Percentiles rank a stretch among this genome's conserved stretches.
Evolutionary conservation across 2,888 invertebrate genomes (phyloP).

Genomic region (Apamea epomidion): DNA sequence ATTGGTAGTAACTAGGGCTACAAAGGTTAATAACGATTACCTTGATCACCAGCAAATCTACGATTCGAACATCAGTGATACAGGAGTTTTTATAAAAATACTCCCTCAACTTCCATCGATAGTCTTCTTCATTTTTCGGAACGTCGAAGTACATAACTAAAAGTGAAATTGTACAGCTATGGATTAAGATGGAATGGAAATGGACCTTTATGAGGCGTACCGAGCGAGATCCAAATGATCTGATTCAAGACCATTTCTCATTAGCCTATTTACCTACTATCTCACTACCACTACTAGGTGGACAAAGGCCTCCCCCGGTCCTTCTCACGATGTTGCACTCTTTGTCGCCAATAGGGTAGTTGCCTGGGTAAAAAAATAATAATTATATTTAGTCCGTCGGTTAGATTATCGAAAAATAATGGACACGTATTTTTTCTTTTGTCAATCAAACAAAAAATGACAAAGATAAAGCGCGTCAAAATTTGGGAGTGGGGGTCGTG

Average conservation of each 20-base stretch:
- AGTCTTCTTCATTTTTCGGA: conserved; percentile 92
- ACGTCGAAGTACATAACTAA: conserved; percentile 95
- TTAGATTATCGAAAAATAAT: too few species aligned
- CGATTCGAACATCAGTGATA: conserved; percentile 95
- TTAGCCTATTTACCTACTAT: too few species aligned
- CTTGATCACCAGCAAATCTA: conserved; percentile 97
- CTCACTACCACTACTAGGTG: not conserved
- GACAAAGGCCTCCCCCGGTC: not conserved
- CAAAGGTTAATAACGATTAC: conserved; percentile 88
- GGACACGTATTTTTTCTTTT: too few species aligned
- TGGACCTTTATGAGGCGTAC: not conserved
- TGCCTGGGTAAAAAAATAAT: too few species aligned
- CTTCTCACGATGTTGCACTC: not conserved
- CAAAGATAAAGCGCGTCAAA: too few species aligned
- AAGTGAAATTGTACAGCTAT: conserved; percentile 17
- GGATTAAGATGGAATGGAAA: not conserved
- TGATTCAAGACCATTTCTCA: not conserved
- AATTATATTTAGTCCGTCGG: too few species aligned
- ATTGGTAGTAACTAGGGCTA: too few species aligned
- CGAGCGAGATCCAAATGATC: not conserved
- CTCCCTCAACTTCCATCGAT: conserved; percentile 93
- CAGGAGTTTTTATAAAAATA: conserved; percentile 94
- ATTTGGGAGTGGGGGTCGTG: too few species aligned
- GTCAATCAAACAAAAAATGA: too few species aligned
- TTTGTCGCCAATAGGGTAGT: not conserved